These are phyloP conservation scores for Channa striata DNA, from an alignment of 2,797 vertebrate species.

Conservation along the genomic window DNA sequence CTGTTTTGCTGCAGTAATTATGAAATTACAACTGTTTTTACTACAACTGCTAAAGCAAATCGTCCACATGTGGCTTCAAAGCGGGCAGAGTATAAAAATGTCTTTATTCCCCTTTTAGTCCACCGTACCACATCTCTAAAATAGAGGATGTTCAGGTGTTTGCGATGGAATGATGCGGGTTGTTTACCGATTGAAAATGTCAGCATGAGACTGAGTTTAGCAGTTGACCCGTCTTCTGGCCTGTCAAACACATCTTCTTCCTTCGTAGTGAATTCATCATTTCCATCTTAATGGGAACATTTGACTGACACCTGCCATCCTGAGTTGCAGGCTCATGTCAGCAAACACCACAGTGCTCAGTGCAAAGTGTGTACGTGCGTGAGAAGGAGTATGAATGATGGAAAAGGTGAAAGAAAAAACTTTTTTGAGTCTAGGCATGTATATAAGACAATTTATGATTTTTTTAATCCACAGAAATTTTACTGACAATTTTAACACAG, in stretches of 20 bases:
- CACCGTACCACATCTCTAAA: not conserved
- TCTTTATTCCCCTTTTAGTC: not conserved
- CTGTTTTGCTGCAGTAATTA: constrained; percentile 44
- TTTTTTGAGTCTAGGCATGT: not conserved
- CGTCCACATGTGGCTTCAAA: constrained; percentile 33
- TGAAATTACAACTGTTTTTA: constrained; percentile 24
- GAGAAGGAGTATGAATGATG: constrained; percentile 18
- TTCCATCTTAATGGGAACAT: constrained; percentile 59
- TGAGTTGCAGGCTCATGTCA: constrained; percentile 33
- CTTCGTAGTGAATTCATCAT: constrained; percentile 33
- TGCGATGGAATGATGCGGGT: not conserved
- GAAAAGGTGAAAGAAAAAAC: constrained; percentile 6
- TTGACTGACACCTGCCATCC: constrained; percentile 67
- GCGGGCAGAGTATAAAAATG: constrained; percentile 20
- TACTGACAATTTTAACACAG: not conserved
- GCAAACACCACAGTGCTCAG: constrained; percentile 10
- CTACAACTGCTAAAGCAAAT: constrained; percentile 50
- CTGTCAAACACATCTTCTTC: constrained; percentile 29
- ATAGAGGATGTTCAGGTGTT: constrained; percentile 11
- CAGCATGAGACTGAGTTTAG: constrained; percentile 7
- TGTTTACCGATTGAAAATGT: constrained; percentile 39
- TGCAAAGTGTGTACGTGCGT: not conserved
- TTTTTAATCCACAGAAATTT: not conserved
- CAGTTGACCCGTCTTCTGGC: constrained; percentile 5
- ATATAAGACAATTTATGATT: constrained; percentile 5